A percentile compares a stretch with the other conserved stretches of the same genome.
phyloP scores from a whole-genome alignment of 2,113 vertebrate species.

The Geococcyx californianus region DNA sequence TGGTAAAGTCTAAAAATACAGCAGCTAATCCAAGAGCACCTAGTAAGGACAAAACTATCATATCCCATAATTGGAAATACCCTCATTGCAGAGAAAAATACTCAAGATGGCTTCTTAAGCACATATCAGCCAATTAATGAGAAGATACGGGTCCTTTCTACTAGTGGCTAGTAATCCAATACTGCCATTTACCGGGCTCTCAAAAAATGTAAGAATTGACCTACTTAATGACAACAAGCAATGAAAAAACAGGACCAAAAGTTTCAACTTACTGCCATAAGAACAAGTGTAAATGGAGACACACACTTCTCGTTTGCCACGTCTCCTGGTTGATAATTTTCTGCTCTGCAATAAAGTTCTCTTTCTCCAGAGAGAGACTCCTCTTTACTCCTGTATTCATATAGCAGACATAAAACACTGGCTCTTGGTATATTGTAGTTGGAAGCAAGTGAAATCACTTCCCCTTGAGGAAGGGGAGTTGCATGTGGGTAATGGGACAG shows the following conservation, averaged over 20 bases:
- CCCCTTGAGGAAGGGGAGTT: not conserved
- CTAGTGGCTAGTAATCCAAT: not conserved
- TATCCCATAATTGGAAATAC: not conserved
- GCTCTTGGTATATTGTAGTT: rapidly evolving
- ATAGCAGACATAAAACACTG: not conserved
- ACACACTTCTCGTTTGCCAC: not conserved
- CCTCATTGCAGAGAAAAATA: not conserved
- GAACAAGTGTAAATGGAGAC: not conserved
- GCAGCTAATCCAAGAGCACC: not conserved
- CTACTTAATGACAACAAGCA: not conserved
- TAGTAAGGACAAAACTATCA: not conserved
- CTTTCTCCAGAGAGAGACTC: not conserved
- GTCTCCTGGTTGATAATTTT: not conserved
- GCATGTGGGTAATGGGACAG: not conserved
- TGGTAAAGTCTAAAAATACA: not conserved
- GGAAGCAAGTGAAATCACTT: not conserved
- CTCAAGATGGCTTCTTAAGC: not conserved
- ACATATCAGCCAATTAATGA: not conserved
- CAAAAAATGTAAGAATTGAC: not conserved
- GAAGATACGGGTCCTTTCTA: not conserved
- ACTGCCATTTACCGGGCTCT: not conserved
- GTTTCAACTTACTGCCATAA: not conserved
- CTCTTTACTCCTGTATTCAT: not conserved
- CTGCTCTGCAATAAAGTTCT: not conserved
- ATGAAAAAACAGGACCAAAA: not conserved